Percentiles rank a stretch among this genome's conserved stretches.
phyloP scores from a whole-genome alignment of 1,140 invertebrate species.

The Manduca sexta region DNA sequence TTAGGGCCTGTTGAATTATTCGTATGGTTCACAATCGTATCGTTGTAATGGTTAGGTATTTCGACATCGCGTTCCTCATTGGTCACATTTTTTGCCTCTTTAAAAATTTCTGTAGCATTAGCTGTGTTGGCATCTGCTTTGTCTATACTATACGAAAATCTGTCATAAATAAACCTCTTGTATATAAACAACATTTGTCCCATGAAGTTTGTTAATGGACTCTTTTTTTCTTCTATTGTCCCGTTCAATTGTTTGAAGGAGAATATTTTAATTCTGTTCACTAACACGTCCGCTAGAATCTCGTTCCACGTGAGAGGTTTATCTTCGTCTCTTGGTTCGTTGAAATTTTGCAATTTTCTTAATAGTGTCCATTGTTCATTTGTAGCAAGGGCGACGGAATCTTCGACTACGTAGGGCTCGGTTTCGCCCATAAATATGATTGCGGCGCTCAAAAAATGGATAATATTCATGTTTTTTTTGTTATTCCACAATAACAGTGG shows the following conservation, averaged over 20 bases:
- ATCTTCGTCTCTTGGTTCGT: constrained; percentile 22
- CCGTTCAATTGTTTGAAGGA: constrained; percentile 28
- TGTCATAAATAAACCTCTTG: constrained; percentile 44
- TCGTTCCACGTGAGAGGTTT: constrained; percentile 45
- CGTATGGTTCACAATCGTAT: neutral
- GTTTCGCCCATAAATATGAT: constrained; percentile 12
- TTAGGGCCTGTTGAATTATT: constrained; percentile 12
- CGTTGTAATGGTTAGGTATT: neutral
- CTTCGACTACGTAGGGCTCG: constrained; percentile 14
- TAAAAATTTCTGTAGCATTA: constrained; percentile 1
- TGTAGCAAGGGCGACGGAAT: constrained; percentile 4
- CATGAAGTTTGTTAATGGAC: constrained; percentile 22
- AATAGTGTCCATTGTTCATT: constrained; percentile 32
- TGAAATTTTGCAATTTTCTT: constrained; percentile 43
- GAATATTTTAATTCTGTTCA: constrained; percentile 40
- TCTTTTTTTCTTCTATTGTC: constrained; percentile 7
- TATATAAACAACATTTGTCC: constrained; percentile 36
- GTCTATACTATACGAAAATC: constrained; percentile 14
- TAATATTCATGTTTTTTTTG: constrained; percentile 18
- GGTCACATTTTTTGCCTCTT: neutral
- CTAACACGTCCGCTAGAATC: constrained; percentile 43
- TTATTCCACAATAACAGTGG: constrained; percentile 7
- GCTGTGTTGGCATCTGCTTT: constrained; percentile 1
- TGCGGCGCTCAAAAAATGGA: constrained; percentile 12
- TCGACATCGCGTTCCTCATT: neutral